Evolutionary conservation across 2,113 vertebrate species (phyloP), one percentile per base, ranked within the genome.

Genomic region (Tringa solitaria): DNA sequence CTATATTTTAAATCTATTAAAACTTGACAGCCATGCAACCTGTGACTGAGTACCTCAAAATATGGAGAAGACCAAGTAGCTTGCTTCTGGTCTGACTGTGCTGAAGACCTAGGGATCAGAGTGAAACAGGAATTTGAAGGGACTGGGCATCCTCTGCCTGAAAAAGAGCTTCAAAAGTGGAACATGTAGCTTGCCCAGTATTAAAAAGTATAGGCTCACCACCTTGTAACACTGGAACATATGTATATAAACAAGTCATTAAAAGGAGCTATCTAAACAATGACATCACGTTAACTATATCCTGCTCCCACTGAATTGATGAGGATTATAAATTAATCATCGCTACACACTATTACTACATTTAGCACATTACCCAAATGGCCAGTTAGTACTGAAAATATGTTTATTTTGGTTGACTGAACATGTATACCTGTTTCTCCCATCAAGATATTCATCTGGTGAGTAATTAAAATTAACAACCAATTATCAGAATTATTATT

Each of bases 401-500:
- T 63, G 51, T 70, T 86, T 86, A 51, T 81, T 95, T 90, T 90
- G 4, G 30, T 88, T 85, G 89, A 73, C 33, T 56, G 27, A 67
- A 69, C 21, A 23, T 45, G 18, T 43, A 70, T 70, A 89, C 22
- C n/a, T 78, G 23, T 89, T 96, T 89, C 64, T 81, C 14, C 59
- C 87, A 54, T 83, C 35, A 65, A 90, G 85, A 60, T 45, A 84
- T 60, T 83, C 14, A 76, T 13, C 90, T 74, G 24, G 9, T 69
- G 63, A 80, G 41, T 83, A 93, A 94, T 85, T 93, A 77, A 93
- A 94, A 91, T 85, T 90, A 95, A 80, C 59, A 93, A 84, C 37
- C 45, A 80, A 80, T 95, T 95, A 96, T 90, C 35, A 69, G 82
- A 82, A 88, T 79, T 83, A 83, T 79, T 95, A 72, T 14, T 60